Base-by-base conservation (phyloP, 2,888 invertebrate genomes). In the Herminia tarsipennalis region DNA sequence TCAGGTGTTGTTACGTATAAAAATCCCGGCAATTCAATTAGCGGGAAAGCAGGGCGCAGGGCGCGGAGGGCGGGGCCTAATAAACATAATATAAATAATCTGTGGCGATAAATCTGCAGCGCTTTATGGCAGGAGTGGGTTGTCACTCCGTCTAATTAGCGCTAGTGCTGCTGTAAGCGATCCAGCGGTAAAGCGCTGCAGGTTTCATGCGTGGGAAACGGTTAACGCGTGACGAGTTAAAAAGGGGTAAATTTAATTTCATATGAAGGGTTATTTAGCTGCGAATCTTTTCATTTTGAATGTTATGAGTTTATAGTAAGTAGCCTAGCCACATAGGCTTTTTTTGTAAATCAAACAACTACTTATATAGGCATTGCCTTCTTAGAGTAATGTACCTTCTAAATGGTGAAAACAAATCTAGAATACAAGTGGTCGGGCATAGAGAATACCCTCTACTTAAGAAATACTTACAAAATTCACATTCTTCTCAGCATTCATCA, bases 81-180 rank as follows among this genome's bases (percentile, higher is more conserved):
- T 90, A 90, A 90, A 89, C 89, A 89, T 90, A 90, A 90, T 90
- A 90, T 90, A 90, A 91, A 89, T 91, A 90, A 90, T 91, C 90
- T 89, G 82, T 62, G 79, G 83, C 88, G 88, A 89, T 90, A 91
- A 89, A 90, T 90, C 91, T 89, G 88, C 84, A 84, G 82, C 88
- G 87, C 83, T 89, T 90, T 90, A 90, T 87, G 88, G 83, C 85
- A 81, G 88, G 90, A 89, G 90, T 88, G 91, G 90, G 90, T 90
- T 90, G 90, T 89, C 90, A 90, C 88, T 89, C 78, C 67, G 83
- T 81, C 88, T 91, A 90, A 91, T 91, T 90, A 90, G 88, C 82
- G 78, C 87, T 87, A 87, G 87, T 86, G 86, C 77, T 76, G 81
- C 76, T 78, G 67, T 55, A 57, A 61, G 57, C 56, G 43, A 42